phyloP scores from a whole-genome alignment of 2,888 invertebrate genomes.

The Beris chalybata region DNA sequence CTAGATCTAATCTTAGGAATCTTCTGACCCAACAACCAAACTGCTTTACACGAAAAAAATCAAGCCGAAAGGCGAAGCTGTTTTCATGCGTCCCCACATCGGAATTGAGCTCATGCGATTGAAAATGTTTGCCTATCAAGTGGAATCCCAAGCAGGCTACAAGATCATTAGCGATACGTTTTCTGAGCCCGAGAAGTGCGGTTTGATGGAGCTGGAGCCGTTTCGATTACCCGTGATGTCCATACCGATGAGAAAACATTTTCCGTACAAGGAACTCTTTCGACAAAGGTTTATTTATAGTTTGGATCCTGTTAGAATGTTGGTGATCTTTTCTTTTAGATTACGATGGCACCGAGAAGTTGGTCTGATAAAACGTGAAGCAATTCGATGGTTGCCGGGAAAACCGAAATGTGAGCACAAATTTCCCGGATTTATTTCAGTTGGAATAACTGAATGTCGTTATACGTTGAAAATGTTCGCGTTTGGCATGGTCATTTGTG shows the following conservation, averaged over 20 bases:
- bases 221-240: conserved; percentile 62
- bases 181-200: conserved; percentile 66
- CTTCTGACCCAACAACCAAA: conserved; percentile 59
- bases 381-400: conserved; percentile 60
- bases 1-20: conserved; percentile 55
- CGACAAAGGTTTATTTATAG: conserved; percentile 51
- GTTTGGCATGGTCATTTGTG: conserved; percentile 46
- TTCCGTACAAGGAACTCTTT: conserved; percentile 63
- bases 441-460: conserved; percentile 60
- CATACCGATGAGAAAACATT: conserved; percentile 60
- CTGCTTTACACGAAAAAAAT: conserved; percentile 61
- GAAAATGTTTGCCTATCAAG: conserved; percentile 64
- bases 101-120: conserved; percentile 62
- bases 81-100: conserved; percentile 59
- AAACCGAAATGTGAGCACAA: conserved; percentile 60
- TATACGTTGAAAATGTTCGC: conserved; percentile 58
- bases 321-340: conserved; percentile 47
- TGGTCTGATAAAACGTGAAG: conserved; percentile 60
- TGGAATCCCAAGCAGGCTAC: conserved; percentile 63
- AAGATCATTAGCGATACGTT: conserved; percentile 65
- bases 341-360: conserved; percentile 64
- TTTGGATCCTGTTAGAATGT: not conserved
- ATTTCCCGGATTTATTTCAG: conserved; percentile 59
- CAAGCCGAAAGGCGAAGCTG: conserved; percentile 59
- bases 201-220: conserved; percentile 62